These are phyloP conservation scores for Acanthosepion pharaonis DNA, from an alignment of 2,888 invertebrate species.

Conservation along the genomic window DNA sequence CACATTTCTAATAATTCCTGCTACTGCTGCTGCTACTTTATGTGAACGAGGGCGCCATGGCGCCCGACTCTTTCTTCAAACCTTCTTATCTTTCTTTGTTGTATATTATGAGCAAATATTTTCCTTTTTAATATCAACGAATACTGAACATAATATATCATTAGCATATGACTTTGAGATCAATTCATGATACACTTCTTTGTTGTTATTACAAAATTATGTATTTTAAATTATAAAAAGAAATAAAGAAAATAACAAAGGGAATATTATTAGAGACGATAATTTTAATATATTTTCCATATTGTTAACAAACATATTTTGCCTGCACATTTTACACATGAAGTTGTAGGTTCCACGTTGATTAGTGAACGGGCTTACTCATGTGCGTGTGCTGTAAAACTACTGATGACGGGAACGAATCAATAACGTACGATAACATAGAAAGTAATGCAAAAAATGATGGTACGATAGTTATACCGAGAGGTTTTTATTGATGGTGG, in stretches of 20 bases:
- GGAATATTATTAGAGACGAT: too few relatives aligned
- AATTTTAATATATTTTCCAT: too few relatives aligned
- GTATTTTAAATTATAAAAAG: too few relatives aligned
- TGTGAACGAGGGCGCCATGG: background rate
- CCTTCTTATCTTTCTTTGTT: background rate
- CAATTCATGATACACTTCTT: background rate
- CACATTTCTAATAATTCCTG: background rate
- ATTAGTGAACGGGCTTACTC: background rate
- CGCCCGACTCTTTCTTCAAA: background rate
- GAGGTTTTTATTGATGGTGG: background rate
- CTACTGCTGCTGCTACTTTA: conserved; percentile 15
- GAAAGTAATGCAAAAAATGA: background rate
- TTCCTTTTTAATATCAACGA: background rate
- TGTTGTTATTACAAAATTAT: too few relatives aligned
- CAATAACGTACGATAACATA: background rate
- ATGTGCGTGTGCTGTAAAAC: background rate
- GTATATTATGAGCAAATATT: background rate
- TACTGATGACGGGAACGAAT: background rate
- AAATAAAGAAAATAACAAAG: too few relatives aligned
- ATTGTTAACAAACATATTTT: too few relatives aligned
- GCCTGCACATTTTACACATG: too few relatives aligned
- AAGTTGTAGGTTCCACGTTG: too few relatives aligned
- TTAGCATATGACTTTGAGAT: background rate
- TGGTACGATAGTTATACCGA: background rate
- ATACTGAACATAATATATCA: background rate